These are phyloP conservation scores for Crypturellus tataupa DNA, from an alignment of 2,797 vertebrate genomes.

Conservation along the genomic window DNA sequence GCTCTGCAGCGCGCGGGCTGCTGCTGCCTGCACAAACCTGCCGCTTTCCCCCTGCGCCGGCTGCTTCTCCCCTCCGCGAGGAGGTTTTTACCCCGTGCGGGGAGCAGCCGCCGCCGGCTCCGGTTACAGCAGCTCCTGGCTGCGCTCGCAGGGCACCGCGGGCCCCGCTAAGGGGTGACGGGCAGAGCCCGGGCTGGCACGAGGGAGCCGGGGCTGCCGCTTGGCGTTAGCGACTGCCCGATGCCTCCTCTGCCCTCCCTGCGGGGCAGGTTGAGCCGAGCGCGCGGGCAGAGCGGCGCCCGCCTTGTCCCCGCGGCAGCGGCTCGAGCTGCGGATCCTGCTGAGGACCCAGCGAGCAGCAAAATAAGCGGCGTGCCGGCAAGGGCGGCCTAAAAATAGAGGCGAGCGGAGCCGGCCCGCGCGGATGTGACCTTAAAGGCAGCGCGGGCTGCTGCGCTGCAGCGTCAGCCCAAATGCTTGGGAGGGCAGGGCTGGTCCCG, in stretches of 20 bases:
- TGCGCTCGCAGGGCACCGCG: not conserved
- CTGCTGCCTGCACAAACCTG: slow-evolving; percentile 42
- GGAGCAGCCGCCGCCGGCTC: not conserved
- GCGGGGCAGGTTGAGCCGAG: not conserved
- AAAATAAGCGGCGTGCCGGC: not conserved
- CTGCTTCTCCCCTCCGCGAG: not conserved
- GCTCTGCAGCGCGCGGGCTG: slow-evolving; percentile 28
- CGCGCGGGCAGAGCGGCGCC: no score
- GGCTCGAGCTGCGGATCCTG: not conserved
- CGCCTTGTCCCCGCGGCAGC: no score
- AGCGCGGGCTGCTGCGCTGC: not conserved
- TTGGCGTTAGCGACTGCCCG: not conserved
- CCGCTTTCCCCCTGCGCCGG: not conserved
- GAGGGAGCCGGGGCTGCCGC: not conserved
- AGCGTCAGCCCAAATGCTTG: not conserved
- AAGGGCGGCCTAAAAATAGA: slow-evolving; percentile 41
- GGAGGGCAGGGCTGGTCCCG: not conserved
- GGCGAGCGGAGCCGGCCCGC: not conserved
- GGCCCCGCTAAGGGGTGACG: not conserved
- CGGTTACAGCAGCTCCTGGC: not conserved
- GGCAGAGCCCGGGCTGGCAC: not conserved
- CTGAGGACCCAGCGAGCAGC: not conserved
- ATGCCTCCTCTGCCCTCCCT: not conserved
- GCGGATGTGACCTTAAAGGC: not conserved
- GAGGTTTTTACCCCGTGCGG: not conserved